Evolutionary conservation across 2,888 invertebrate genomes (phyloP), one percentile per base, ranked within the genome.

Genomic region (Nipponacmea schrenckii): DNA sequence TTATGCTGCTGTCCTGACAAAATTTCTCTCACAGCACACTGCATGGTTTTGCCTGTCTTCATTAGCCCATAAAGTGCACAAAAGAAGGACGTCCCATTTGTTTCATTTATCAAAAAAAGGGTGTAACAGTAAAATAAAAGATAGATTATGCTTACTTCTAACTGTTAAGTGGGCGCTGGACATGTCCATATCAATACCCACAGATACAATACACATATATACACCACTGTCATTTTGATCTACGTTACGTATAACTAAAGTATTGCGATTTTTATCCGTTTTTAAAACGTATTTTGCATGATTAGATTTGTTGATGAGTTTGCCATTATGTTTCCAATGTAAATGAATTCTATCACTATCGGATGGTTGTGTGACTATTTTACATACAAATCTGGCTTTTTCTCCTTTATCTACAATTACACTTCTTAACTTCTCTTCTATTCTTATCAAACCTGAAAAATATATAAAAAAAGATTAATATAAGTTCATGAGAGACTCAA

Each of bases 261-360:
- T 79, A 72, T 82, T 81, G 20, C 79, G 81, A 12, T 74, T 71
- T 26, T 79, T 77, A 62, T 81, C 81, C 26, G 71, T 72, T 44
- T 78, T 71, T 63, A 74, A 72, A 62, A 74, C 70, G 64, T 81
- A 80, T 62, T 79, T 78, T 17, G 78, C 78, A 5, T 78, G 69
- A 24, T 74, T 73, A 63, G 77, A 71, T 45, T 64, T 68, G 56
- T 77, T 71, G 8, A 82, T 74, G 39, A 73, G 65, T 56, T 74
- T 75, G 17, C 82, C 83, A 27, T 83, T 80, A 70, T 81, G 80
- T 69, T 83, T 84, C 85, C 85, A 85, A 20, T 72, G 71, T n/a
- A 78, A 74, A 20, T 56, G 31, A 24, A 78, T 70, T 8, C 74
- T 68, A 17, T 71, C 65, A 50, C 74, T 73, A 62, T 77, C 75